phyloP scores from a whole-genome alignment of 1,140 invertebrate species.

The Bombus vancouverensis region DNA sequence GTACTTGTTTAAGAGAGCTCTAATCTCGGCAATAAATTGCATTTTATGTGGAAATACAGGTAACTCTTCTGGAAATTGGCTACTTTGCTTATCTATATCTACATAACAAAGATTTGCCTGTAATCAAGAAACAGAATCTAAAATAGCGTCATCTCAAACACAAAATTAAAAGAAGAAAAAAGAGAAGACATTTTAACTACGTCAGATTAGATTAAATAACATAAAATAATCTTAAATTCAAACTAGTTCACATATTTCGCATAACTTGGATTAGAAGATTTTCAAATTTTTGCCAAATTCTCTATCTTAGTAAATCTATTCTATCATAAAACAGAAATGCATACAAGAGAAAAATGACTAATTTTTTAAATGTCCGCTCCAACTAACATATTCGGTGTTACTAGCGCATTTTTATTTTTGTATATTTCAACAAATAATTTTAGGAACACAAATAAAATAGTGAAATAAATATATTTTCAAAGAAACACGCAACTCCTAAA shows the following conservation, averaged over 20 bases:
- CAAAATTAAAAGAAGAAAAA: too few species aligned
- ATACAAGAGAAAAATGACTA: too few species aligned
- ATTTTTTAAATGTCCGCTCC: too few species aligned
- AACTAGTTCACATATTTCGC: background rate
- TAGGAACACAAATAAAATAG: background rate
- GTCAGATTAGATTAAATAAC: background rate
- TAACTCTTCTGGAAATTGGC: constrained; percentile 97
- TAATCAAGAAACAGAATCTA: constrained; percentile 45
- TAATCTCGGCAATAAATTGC: constrained; percentile 94
- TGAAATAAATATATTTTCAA: background rate
- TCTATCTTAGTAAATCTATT: background rate
- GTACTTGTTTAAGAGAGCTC: constrained; percentile 90
- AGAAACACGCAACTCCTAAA: background rate
- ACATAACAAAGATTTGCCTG: constrained; percentile 96
- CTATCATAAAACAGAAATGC: too few species aligned
- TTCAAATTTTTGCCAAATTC: background rate
- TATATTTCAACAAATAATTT: too few species aligned
- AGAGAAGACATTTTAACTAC: too few species aligned
- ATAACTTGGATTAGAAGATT: background rate
- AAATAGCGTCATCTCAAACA: too few species aligned
- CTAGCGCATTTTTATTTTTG: too few species aligned
- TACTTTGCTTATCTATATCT: constrained; percentile 95
- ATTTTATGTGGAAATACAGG: constrained; percentile 95
- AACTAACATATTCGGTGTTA: too few species aligned
- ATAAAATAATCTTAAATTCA: background rate